Conservation (phyloP, 2,797 vertebrate genomes). For the Anniella stebbinsi region DNA sequence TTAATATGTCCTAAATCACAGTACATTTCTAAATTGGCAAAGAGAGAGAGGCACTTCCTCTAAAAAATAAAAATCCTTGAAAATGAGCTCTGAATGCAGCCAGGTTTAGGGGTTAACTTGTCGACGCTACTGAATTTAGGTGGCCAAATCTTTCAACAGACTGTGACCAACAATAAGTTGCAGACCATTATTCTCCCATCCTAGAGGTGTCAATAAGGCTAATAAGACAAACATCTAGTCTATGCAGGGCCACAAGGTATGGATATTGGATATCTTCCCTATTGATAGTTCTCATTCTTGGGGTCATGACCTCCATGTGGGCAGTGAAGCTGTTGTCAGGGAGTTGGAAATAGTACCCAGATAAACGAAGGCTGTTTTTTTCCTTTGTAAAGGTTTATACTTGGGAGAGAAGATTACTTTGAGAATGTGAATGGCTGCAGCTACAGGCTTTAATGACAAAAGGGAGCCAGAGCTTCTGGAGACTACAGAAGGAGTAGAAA, state of each 20-base stretch:
- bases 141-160: conserved; percentile 48
- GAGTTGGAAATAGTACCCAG: conserved; percentile 48
- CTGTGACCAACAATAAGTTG: conserved; percentile 29
- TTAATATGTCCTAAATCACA: conserved; percentile 27
- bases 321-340: conserved; percentile 53
- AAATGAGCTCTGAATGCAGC: not conserved
- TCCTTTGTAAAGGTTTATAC: conserved; percentile 68
- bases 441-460: conserved; percentile 45
- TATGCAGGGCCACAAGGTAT: conserved; percentile 48
- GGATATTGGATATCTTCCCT: conserved; percentile 64
- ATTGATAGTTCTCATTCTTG: conserved; percentile 30
- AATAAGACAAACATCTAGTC: conserved; percentile 58
- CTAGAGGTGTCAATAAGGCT: conserved; percentile 51
- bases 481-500: not conserved
- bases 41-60: not conserved
- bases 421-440: conserved; percentile 35
- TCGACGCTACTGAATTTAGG: conserved; percentile 44
- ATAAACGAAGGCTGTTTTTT: conserved; percentile 46
- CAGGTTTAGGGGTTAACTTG: not conserved
- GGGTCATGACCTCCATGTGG: conserved; percentile 50
- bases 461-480: conserved; percentile 25
- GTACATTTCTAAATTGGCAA: not conserved
- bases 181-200: conserved; percentile 6
- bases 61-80: not conserved
- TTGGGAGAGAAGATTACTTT: conserved; percentile 61